Evolutionary conservation across 2,888 invertebrate genomes (phyloP), one percentile per base, ranked within the genome.

Genomic region (Priocnemis perturbator): DNA sequence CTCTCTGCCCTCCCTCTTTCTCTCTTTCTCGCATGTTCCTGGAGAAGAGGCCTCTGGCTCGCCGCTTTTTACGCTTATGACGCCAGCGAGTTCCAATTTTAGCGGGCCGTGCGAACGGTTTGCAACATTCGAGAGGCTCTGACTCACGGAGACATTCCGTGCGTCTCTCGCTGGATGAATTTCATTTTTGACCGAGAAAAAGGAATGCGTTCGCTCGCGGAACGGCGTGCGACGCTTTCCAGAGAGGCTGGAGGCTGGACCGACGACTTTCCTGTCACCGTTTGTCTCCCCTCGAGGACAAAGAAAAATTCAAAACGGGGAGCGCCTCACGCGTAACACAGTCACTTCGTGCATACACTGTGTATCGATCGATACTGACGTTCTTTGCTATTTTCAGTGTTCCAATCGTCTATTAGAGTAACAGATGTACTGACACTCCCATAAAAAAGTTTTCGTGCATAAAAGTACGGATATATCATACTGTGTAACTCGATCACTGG

Each of bases 101-200:
- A 77, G 74, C 69, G 69, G 44, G 56, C 37, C 71, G 70, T 67
- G 73, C 76, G 71, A 73, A 69, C 76, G 57, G 30, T 11, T 37
- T 14, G 57, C 19, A 56, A 57, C 58, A 65, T 63, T 63, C 69
- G 67, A 37, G 37, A 37, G 37, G 56, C 45, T 75, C 73, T 79
- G 79, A 79, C 75, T 79, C 79, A 79, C 68, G 58, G 58, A 68
- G 73, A 73, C 81, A 74, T 83, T 81, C 78, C 81, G 69, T 37
- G 71, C 77, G 68, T 78, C 56, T 73, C 71, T 72, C 69, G 64
- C 64, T 72, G 77, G 74, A 78, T 81, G 78, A 83, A 82, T 80
- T 81, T 83, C 78, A 80, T 82, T 81, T 83, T 79, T 77, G 76
- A 61, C 58, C 55, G 58, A 64, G 65, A 69, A 60, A 45, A 52